These are phyloP conservation scores for Ophion ellenae DNA, from an alignment of 2,888 invertebrate genomes.

Conservation along the genomic window DNA sequence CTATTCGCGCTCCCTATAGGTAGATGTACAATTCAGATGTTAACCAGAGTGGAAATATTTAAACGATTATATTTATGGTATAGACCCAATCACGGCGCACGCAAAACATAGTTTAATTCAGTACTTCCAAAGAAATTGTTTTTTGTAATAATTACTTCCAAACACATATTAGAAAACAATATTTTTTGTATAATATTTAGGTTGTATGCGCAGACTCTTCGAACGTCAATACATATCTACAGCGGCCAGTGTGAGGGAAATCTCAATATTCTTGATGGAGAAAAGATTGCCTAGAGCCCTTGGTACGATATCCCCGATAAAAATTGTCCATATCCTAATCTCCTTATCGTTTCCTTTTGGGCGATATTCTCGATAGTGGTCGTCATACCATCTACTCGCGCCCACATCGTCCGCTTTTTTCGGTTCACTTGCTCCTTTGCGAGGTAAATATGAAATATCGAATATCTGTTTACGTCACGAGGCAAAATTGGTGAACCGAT, in stretches of 20 bases:
- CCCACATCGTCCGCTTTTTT: background rate
- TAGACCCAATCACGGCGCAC: too few relatives aligned
- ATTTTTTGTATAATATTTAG: background rate
- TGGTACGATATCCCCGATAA: background rate
- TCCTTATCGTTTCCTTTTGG: conserved; percentile 4
- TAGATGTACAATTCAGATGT: too few relatives aligned
- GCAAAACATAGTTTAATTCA: too few relatives aligned
- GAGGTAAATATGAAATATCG: conserved; percentile 39
- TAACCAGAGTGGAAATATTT: too few relatives aligned
- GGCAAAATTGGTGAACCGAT: conserved; percentile 1
- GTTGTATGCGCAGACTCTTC: background rate
- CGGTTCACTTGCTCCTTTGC: conserved; percentile 8
- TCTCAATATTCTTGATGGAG: conserved; percentile 8
- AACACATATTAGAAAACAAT: too few relatives aligned
- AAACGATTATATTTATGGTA: too few relatives aligned
- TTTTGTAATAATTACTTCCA: too few relatives aligned
- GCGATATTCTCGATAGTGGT: conserved; percentile 15
- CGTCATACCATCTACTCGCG: background rate
- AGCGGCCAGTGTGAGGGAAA: conserved; percentile 6
- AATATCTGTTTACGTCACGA: conserved; percentile 5
- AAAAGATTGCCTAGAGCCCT: conserved; percentile 27
- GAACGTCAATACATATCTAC: background rate
- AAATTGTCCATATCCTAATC: conserved; percentile 21
- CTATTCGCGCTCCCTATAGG: too few relatives aligned
- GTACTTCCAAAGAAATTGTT: too few relatives aligned